Evolutionary conservation across 2,113 vertebrate species (phyloP).

Genomic region (Struthidea cinerea): DNA sequence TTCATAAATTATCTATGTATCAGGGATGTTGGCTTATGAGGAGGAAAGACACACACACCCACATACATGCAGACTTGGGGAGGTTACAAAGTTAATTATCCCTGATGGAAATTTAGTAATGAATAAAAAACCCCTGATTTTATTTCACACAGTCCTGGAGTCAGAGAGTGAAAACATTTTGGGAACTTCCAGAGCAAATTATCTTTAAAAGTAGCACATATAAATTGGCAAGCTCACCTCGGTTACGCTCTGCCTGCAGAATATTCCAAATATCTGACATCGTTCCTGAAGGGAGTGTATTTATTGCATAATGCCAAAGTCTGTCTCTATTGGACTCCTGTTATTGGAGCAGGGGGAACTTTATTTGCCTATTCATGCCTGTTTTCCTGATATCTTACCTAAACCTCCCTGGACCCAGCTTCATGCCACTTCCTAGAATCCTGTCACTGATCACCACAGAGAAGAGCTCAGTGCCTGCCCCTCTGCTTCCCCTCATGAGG

Average conservation of each 20-base stretch:
- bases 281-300: rapidly evolving
- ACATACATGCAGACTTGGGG: not conserved
- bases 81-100: conserved; percentile 57
- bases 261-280: not conserved
- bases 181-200: not conserved
- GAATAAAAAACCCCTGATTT: not conserved
- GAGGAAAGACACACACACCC: not conserved
- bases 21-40: conserved; percentile 31
- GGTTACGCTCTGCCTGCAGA: not conserved
- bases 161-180: not conserved
- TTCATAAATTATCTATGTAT: conserved; percentile 79
- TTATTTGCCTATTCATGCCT: not conserved
- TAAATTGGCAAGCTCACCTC: not conserved
- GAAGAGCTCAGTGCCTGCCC: not conserved
- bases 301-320: not conserved
- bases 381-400: not conserved
- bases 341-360: not conserved
- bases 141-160: not conserved
- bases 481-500: not conserved
- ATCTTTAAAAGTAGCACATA: not conserved
- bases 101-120: conserved; percentile 17
- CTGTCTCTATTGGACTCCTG: not conserved
- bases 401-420: not conserved
- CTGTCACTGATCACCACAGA: not conserved
- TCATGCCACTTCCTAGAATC: not conserved